phyloP scores from a whole-genome alignment of 2,797 vertebrate species.

The Dryobates pubescens region DNA sequence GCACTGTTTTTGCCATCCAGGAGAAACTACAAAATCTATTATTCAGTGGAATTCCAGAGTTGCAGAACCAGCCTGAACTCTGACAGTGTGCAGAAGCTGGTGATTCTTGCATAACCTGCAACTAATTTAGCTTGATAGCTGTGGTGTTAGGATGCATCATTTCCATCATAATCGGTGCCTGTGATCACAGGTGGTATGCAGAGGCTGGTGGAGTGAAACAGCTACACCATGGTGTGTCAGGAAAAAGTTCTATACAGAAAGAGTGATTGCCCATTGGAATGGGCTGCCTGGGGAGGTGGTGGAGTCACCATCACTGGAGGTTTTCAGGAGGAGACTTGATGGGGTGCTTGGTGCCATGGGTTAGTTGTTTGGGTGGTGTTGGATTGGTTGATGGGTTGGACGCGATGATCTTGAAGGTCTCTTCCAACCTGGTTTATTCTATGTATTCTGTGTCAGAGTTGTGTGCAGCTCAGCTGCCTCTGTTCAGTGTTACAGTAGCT shows the following conservation, averaged over 20 bases:
- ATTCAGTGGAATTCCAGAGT: background rate
- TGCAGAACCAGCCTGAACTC: background rate
- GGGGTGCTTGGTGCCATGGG: too few relatives aligned
- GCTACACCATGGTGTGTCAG: fast-evolving
- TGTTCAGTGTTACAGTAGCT: background rate
- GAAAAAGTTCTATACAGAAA: too few relatives aligned
- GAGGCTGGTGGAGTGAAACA: background rate
- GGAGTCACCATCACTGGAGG: too few relatives aligned
- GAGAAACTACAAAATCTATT: background rate
- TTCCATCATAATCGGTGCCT: background rate
- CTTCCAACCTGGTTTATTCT: too few relatives aligned
- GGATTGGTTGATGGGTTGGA: too few relatives aligned
- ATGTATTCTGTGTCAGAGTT: too few relatives aligned
- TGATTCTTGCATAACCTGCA: background rate
- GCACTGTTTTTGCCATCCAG: background rate
- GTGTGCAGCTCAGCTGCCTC: background rate
- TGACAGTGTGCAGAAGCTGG: background rate
- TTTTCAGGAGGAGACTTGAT: too few relatives aligned
- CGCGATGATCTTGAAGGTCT: too few relatives aligned
- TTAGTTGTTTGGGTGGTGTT: too few relatives aligned
- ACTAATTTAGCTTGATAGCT: background rate
- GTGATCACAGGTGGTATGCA: background rate
- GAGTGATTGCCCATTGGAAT: too few relatives aligned
- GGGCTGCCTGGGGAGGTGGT: too few relatives aligned
- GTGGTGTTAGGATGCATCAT: background rate